Base-by-base conservation (phyloP, 2,888 invertebrate species). In the Drosophila rellima region DNA sequence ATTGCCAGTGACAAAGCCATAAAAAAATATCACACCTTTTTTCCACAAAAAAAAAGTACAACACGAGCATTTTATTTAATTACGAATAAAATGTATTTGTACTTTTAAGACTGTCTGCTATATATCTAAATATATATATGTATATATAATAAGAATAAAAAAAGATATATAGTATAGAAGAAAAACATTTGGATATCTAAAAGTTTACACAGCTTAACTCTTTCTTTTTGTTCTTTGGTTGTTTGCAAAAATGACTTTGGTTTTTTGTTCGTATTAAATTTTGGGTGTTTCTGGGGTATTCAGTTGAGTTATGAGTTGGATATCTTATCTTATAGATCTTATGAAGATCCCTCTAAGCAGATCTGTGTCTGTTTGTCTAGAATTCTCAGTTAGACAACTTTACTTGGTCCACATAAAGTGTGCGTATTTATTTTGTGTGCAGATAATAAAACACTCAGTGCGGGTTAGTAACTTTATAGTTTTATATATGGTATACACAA, bases 21-120 rank as follows among this genome's bases (percentile, higher is more conserved):
- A 90, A 89, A 90, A 90, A 82, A 76, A 78, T 80, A 85, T 90
- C 90, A 88, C 90, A 90, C 90, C 90, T 90, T 80, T 67, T 69
- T 63, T 37, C 37, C 52, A 52, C 44, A 47, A 39, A 47, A 33
- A 33, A 44, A 45, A 67, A 39, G 26, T 35, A 40, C 48, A 59
- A 54, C 67, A 65, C 60, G 62, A 74, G 64, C 66, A 73, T 77
- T 83, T 84, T 84, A 74, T 85, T 88, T 86, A 83, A 86, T 83
- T 86, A 78, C 82, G 70, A 70, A 80, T 76, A 78, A 66, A 77
- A 77, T 70, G 13, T 65, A 65, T 70, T 74, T 77, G 71, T 62
- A 55, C 56, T 31, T 59, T 50, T 26, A 60, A 69, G 52, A 50
- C 48, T 31, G 17, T 33, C 17, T 37, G 39, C 26, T 44, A 23